Evolutionary conservation across 2,113 vertebrate genomes (phyloP), one percentile per base, ranked within the genome.

Genomic region (Pseudopipra pipra): DNA sequence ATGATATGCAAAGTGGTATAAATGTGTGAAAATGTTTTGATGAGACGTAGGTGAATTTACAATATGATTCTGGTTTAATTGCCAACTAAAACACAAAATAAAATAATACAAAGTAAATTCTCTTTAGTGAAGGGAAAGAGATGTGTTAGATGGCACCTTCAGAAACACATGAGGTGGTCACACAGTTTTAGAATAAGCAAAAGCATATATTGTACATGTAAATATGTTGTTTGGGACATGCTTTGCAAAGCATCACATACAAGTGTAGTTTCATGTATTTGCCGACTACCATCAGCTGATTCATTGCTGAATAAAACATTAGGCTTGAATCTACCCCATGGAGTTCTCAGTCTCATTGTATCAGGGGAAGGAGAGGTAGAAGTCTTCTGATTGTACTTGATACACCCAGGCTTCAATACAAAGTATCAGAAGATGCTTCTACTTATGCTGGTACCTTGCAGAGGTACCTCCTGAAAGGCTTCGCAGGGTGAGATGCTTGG

Each of bases 41-140:
- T n/a, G 43, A 84, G 43, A 24, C 3, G 0, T 49, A 49, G 68
- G 8, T 22, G 27, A 65, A 31, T 49, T 24, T 46, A 6, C 22
- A 56, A 4, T 21, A 52, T 31, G 13, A 31, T 47, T n/a, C 9
- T 80, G 19, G 21, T 62, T 61, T 73, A 44, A 78, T 77, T 90
- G 90, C 83, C 79, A 89, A 8, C 44, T 49, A 58, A 91, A 91
- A 37, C 71, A 81, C 22, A 77, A 80, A 65, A 85, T 90, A 94
- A 97, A 95, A 85, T 78, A 87, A 91, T 54, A 90, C 66, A 56
- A 66, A 49, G 51, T 55, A 68, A 87, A 62, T 80, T 90, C 51
- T 56, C 66, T 46, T 85, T 52, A 51, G 47, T 74, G 37, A 74
- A 77, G 52, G 58, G 89, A 82, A 73, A 76, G 21, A 43, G 22